Conservation (phyloP, 2,888 invertebrate species). For the Bellardia bayeri region DNA sequence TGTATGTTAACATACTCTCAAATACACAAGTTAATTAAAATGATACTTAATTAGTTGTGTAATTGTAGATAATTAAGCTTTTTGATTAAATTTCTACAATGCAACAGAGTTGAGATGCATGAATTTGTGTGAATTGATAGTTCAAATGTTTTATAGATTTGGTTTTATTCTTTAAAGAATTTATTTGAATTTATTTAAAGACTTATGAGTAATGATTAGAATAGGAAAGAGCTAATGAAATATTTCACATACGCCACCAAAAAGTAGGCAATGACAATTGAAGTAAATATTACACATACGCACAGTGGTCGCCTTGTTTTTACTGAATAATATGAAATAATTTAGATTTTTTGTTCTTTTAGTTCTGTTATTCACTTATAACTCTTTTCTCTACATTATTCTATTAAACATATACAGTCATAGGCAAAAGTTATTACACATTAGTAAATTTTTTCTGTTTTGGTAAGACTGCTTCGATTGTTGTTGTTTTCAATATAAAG, state of each 20-base stretch:
- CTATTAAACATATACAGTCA: no score
- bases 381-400: no score
- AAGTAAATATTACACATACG: slow-evolving; percentile 20
- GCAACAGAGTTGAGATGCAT: background rate
- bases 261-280: no score
- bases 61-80: slow-evolving; percentile 71
- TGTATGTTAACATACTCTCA: slow-evolving; percentile 33
- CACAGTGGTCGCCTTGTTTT: background rate
- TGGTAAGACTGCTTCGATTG: no score
- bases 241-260: background rate
- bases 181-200: background rate
- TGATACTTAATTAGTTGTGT: slow-evolving; percentile 73
- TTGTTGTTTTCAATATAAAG: no score
- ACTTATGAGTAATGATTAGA: background rate
- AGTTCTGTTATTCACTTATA: no score
- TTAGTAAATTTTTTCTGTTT: no score
- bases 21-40: slow-evolving; percentile 70
- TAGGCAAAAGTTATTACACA: no score
- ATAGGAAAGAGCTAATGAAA: background rate
- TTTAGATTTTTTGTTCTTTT: no score
- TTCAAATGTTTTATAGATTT: background rate
- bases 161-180: background rate
- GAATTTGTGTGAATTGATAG: background rate
- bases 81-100: slow-evolving; percentile 70
- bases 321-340: no score